These are phyloP conservation scores for Chionoecetes opilio DNA, from an alignment of 1,140 invertebrate species.

Conservation along the genomic window DNA sequence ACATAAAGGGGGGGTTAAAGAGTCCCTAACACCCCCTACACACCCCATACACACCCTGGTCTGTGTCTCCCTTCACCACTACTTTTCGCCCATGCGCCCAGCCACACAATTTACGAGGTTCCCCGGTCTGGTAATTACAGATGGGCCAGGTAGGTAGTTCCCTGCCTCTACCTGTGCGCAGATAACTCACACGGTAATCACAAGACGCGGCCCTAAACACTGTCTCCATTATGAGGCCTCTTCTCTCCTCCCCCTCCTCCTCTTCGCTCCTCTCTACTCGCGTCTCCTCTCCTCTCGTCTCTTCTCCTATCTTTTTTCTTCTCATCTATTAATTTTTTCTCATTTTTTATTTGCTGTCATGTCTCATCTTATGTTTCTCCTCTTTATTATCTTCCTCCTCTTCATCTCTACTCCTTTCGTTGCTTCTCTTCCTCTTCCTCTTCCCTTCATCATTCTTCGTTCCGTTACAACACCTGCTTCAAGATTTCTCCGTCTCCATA, in stretches of 20 bases:
- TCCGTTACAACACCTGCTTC: too few species aligned
- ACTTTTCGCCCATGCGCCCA: not conserved
- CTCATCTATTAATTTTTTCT: not conserved
- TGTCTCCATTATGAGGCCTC: constrained; percentile 18
- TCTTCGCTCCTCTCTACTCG: not conserved
- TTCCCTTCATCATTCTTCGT: too few species aligned
- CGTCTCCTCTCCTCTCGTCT: not conserved
- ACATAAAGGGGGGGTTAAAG: not conserved
- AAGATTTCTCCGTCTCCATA: too few species aligned
- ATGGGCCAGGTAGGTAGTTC: not conserved
- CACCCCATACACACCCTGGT: not conserved
- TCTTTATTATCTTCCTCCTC: not conserved
- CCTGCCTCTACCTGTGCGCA: constrained; percentile 14
- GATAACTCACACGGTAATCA: constrained; percentile 18
- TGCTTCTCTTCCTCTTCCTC: not conserved
- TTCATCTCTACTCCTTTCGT: not conserved
- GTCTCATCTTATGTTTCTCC: not conserved
- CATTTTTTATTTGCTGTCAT: not conserved
- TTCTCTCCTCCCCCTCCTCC: not conserved
- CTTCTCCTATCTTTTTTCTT: not conserved
- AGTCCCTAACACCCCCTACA: not conserved
- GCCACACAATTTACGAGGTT: not conserved
- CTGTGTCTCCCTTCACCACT: not conserved
- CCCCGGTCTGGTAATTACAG: not conserved
- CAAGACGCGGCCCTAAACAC: constrained; percentile 24